Percentiles rank a stretch among this genome's conserved stretches.
phyloP scores from a whole-genome alignment of 2,888 invertebrate genomes.

The Hypomecis punctinalis region DNA sequence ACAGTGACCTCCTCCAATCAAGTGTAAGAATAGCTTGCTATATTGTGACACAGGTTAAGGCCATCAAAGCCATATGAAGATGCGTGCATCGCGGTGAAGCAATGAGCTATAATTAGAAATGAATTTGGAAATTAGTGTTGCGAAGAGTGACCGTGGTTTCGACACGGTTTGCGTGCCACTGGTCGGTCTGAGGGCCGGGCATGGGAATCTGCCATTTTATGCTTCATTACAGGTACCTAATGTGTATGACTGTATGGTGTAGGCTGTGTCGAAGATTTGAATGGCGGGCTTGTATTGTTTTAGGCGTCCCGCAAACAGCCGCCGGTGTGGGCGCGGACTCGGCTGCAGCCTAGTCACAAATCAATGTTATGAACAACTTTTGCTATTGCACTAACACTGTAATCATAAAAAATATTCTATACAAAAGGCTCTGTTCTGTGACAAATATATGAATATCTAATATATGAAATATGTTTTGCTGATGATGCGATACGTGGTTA shows the following conservation, averaged over 20 bases:
- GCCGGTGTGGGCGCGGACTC: too few species aligned
- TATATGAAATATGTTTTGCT: too few species aligned
- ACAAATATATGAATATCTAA: too few species aligned
- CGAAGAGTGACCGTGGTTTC: constrained; percentile 22
- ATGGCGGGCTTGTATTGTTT: too few species aligned
- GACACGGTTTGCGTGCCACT: constrained; percentile 27
- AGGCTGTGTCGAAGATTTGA: neutral
- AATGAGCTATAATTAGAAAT: constrained; percentile 32
- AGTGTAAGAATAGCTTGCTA: neutral
- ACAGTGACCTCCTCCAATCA: neutral
- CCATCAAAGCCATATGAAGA: constrained; percentile 29
- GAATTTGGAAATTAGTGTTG: constrained; percentile 22
- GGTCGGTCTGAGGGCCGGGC: constrained; percentile 5
- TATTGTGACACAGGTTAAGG: constrained; percentile 34
- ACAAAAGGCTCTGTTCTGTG: too few species aligned
- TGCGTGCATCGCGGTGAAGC: constrained; percentile 32
- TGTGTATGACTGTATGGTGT: neutral
- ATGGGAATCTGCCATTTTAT: constrained; percentile 27
- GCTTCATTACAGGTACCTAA: neutral
- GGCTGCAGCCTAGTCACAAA: too few species aligned
- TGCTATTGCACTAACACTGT: too few species aligned
- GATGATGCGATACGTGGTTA: too few species aligned
- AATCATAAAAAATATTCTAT: too few species aligned
- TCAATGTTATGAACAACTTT: too few species aligned
- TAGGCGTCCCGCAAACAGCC: too few species aligned